Conservation (phyloP, 23 tunicate species). For the Diplosoma virens region DNA sequence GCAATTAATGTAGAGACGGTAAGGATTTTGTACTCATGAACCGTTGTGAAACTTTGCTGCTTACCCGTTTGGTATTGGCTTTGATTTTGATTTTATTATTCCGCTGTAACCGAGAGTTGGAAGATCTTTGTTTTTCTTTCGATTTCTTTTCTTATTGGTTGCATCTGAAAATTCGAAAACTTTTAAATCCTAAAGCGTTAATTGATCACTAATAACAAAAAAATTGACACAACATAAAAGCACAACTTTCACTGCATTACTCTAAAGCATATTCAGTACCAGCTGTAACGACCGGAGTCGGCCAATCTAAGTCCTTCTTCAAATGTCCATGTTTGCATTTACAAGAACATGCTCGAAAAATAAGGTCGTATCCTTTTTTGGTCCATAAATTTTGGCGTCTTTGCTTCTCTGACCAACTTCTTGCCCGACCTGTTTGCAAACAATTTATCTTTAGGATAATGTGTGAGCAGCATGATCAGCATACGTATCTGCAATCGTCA, state of each 20-base stretch:
- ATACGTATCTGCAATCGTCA: no score
- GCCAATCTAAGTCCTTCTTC: conserved; percentile 78
- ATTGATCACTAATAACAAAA: no score
- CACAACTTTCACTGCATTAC: no score
- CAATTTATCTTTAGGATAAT: no score
- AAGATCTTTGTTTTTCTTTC: conserved; percentile 74
- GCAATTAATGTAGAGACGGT: conserved; percentile 5
- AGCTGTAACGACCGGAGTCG: conserved; percentile 7
- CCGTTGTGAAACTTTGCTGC: no score
- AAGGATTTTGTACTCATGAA: background rate
- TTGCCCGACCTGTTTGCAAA: conserved; percentile 84
- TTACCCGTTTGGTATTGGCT: conserved; percentile 77
- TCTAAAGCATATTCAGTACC: no score
- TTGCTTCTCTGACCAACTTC: conserved; percentile 95
- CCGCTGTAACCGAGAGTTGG: conserved; percentile 51
- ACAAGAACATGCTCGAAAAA: conserved; percentile 72
- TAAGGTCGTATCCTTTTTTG: conserved; percentile 77
- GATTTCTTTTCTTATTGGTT: conserved; percentile 61
- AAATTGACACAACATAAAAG: no score
- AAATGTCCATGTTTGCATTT: conserved; percentile 76
- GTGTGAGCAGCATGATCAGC: no score
- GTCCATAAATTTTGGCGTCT: conserved; percentile 91
- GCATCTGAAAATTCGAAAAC: no score
- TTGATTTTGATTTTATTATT: conserved; percentile 53
- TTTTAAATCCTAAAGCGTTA: no score